Percentiles rank a stretch among this genome's conserved stretches.
phyloP scores from a whole-genome alignment of 30 jellyfish, hydroid and myxozoan genomes.

The Chrysaora quinquecirrha region DNA sequence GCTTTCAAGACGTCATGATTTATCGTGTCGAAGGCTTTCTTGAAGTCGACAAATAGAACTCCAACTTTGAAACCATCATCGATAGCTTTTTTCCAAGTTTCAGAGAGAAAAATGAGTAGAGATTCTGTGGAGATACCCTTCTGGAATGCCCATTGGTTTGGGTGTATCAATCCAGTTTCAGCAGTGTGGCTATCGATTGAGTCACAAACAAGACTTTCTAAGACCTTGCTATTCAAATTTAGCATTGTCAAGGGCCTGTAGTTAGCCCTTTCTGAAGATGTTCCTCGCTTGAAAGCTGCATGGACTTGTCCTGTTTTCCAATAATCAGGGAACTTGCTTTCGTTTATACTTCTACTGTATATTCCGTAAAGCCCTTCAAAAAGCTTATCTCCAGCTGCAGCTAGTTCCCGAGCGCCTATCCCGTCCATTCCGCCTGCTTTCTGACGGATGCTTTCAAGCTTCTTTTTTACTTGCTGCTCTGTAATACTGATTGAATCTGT shows the following conservation, averaged over 20 bases:
- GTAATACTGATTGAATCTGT: neutral
- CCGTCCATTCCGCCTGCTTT: slow-evolving; percentile 33
- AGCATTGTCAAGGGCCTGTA: slow-evolving; percentile 40
- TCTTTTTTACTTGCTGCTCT: slow-evolving; percentile 22
- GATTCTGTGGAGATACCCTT: slow-evolving; percentile 14
- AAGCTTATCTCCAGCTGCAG: slow-evolving; percentile 35
- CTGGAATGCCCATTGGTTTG: slow-evolving; percentile 23
- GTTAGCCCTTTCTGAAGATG: slow-evolving; percentile 18
- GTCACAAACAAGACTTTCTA: slow-evolving; percentile 16
- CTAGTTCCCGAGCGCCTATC: slow-evolving; percentile 14
- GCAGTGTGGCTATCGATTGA: neutral
- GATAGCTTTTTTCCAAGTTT: slow-evolving; percentile 38
- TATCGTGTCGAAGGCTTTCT: slow-evolving; percentile 42
- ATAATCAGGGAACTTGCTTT: slow-evolving; percentile 2
- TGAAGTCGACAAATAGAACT: slow-evolving; percentile 31
- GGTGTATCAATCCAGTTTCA: neutral
- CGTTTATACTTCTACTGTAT: slow-evolving; percentile 16
- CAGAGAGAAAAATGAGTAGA: slow-evolving; percentile 2
- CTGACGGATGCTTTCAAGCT: slow-evolving; percentile 16
- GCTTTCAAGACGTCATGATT: slow-evolving; percentile 34
- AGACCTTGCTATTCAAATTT: slow-evolving; percentile 20
- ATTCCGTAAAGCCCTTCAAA: slow-evolving; percentile 10
- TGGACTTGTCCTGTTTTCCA: slow-evolving; percentile 25
- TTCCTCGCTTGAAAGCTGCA: slow-evolving; percentile 26
- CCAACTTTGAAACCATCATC: slow-evolving; percentile 40